Percentiles rank a stretch among this genome's conserved stretches.
phyloP scores from a whole-genome alignment of 1,140 invertebrate species.

The Phymorhynchus buccinoides region DNA sequence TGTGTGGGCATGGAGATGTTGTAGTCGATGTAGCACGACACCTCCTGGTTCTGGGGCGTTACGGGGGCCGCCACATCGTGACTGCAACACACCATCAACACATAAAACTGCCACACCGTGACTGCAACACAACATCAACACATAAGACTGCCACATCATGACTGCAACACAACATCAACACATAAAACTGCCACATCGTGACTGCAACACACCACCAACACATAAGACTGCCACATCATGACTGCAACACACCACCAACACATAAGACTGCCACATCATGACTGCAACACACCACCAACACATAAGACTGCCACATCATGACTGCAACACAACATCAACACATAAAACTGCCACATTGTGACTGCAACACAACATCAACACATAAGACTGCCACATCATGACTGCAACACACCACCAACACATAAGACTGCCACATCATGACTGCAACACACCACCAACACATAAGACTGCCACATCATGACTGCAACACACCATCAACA shows the following conservation, averaged over 20 bases:
- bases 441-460: no score
- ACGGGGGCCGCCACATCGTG: conserved; percentile 97
- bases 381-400: no score
- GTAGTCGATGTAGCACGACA: conserved; percentile 97
- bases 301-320: no score
- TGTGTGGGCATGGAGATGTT: conserved; percentile 97
- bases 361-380: no score
- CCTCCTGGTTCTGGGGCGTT: conserved; percentile 91
- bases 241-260: conserved; percentile 73
- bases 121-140: neutral
- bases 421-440: no score
- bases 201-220: neutral
- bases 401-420: no score
- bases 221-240: conserved; percentile 93
- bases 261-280: no score
- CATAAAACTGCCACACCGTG: neutral
- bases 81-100: conserved; percentile 69
- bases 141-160: neutral
- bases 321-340: no score
- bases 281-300: no score
- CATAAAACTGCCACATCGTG: neutral
- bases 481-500: no score
- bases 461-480: no score
- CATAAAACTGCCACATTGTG: no score
- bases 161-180: neutral